Evolutionary conservation across 2,888 invertebrate genomes (phyloP), one percentile per base, ranked within the genome.

Genomic region (Parnassius smintheus): DNA sequence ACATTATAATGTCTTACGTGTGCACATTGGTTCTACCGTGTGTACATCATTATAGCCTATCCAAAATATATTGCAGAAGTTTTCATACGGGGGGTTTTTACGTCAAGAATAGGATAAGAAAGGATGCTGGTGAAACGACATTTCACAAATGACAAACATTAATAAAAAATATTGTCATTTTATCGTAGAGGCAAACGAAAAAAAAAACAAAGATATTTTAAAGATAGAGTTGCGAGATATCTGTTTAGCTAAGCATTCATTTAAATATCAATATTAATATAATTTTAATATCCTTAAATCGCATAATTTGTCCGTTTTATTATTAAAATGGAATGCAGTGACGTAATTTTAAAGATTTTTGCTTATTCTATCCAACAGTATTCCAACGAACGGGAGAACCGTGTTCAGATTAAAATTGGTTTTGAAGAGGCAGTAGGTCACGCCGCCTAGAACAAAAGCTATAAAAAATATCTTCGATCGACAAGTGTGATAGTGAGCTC

Each of bases 401-500:
- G 42, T 53, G 57, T 18, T n/a, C 22, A 10, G 49, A 46, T 49
- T 50, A n/a, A 59, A 53, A 13, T 49, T 22, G n/a, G 12, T 49
- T 18, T 35, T 61, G 48, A 18, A 64, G 46, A 64, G 66, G 66
- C 67, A 67, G 62, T 67, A 62, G 68, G 68, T 66, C 66, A 64
- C 66, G 13, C 44, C 62, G 61, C 56, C 54, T 61, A 66, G 66
- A 73, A 72, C 75, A 72, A 72, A 74, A 66, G 65, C 72, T 57
- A 71, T 71, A 72, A 74, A 76, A 71, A 68, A 53, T 70, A 74
- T 75, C 70, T 70, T 35, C 57, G 65, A 76, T 76, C 73, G 66
- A 48, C 9, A 52, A 68, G 72, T 72, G 75, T 69, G 73, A 74
- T 75, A 69, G 61, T 66, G 59, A 58, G 69, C 65, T 76, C 67